Base-by-base conservation (phyloP, 2,888 invertebrate species). In the Pyrocoelia pectoralis region DNA sequence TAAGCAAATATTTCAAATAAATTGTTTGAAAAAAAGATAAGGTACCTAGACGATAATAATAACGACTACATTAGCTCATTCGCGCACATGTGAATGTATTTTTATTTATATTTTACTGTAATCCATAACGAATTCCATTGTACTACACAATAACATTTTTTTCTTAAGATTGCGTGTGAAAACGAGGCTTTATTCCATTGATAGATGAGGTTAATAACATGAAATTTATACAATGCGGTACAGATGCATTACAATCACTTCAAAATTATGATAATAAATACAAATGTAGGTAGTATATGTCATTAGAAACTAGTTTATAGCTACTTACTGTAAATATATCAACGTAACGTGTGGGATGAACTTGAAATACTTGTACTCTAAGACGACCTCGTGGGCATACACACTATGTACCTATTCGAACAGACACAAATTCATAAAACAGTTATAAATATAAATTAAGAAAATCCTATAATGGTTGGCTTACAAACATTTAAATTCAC, bases 261-360 rank as follows among this genome's bases (percentile, higher is more conserved):
- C 15, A 46, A 46, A n/a, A 33, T 33, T 33, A 33, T 33, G 46
- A 46, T 17, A 46, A 46, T 46, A 15, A 46, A 17, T n/a, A 10
- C 18, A 46, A 46, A 46, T 46, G 46, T 46, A 46, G 46, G 46
- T 18, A 46, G 46, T 46, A n/a, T 43, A 48, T 56, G 33, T 56
- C 46, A 56, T 56, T 56, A 56, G 48, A 48, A 56, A 48, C 56
- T 56, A 48, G 56, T 56, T 56, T 56, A 46, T 56, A 29, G 48
- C 28, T 29, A 48, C 46, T 38, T 51, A 56, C 48, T 51, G 50
- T 58, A 58, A 51, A 58, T 51, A 58, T 43, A 51, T 58, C 46
- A 58, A 17, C 19, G 9, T 41, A 52, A 52, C 24, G 43, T 10
- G 48, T 53, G 13, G 48, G 38, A 33, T 33, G 33, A 33, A 33